Evolutionary conservation across 2,113 vertebrate genomes (phyloP), one percentile per base, ranked within the genome.

Genomic region (Myrmecobius fasciatus): DNA sequence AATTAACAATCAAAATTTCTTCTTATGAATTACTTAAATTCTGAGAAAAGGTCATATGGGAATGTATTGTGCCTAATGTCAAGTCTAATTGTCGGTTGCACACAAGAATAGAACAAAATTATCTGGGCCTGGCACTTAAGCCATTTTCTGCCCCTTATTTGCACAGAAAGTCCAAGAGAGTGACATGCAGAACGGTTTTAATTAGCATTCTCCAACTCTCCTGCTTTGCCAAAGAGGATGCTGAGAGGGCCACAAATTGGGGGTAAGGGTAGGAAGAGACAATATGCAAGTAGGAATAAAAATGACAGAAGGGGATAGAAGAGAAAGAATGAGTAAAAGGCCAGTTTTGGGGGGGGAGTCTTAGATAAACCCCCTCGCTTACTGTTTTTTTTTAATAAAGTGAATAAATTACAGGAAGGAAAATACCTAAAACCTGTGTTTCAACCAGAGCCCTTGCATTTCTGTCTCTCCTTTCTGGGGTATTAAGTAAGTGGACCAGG

Each of bases 71-170:
- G 36, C 47, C 91, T 54, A 25, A 60, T 20, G 31, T 91, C 92
- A 67, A 54, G 46, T 67, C 46, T 67, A 89, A 51, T 20, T 90
- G 43, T 52, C 91, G 10, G 9, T 5, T 52, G 52, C 83, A 67
- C 25, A 53, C 56, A 92, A 49, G n/a, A 96, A 89, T 43, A 51
- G 53, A 2, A 43, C 2, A 89, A 90, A 94, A 96, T 3, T 31
- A 24, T 56, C 93, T 48, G 94, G 47, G 20, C 48, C 54, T 54
- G 26, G 92, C 92, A 49, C 60, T 96, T 89, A 56, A 48, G 36
- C 43, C 31, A 24, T 96, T 96, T 96, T 92, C 75, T 95, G 47
- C 48, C 94, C 91, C n/a, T 92, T 96, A n/a, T 96, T 28, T 2
- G 53, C 25, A 93, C 96, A 97, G 2, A 0, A 52, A 67, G 17